phyloP scores from a whole-genome alignment of 2,797 vertebrate species.

The Sebastes hubbsi region DNA sequence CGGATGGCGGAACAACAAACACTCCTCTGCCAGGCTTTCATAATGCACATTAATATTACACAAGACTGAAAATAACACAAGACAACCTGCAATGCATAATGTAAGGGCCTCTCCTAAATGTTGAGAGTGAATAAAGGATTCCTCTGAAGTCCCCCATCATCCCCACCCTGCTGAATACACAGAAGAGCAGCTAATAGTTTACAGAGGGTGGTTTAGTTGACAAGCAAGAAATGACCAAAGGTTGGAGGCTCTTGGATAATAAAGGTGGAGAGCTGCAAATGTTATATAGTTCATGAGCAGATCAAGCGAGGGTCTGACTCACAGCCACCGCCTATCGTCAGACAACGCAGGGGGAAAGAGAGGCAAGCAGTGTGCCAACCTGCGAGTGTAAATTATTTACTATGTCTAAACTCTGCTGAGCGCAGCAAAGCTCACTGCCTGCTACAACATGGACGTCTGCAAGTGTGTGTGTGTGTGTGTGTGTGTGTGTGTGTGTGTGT shows the following conservation, averaged over 20 bases:
- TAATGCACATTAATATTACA: constrained; percentile 47
- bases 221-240: constrained; percentile 8
- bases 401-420: constrained; percentile 82
- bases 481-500: constrained; percentile 7
- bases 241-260: constrained; percentile 11
- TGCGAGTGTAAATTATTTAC: constrained; percentile 82
- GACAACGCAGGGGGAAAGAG: constrained; percentile 41
- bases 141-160: neutral
- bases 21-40: constrained; percentile 21
- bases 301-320: constrained; percentile 58
- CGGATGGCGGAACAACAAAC: constrained; percentile 22
- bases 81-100: constrained; percentile 41
- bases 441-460: constrained; percentile 46
- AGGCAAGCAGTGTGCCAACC: constrained; percentile 65
- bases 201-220: constrained; percentile 20
- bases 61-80: constrained; percentile 40
- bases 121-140: constrained; percentile 33
- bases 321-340: constrained; percentile 32
- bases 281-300: constrained; percentile 51
- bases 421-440: constrained; percentile 65
- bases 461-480: neutral
- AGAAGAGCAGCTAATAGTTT: constrained; percentile 16
- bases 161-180: constrained; percentile 24
- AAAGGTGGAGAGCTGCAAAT: constrained; percentile 39
- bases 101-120: constrained; percentile 1